Evolutionary conservation across 2,113 vertebrate genomes (phyloP), one percentile per base, ranked within the genome.

Genomic region (Cyrtonyx montezumae): DNA sequence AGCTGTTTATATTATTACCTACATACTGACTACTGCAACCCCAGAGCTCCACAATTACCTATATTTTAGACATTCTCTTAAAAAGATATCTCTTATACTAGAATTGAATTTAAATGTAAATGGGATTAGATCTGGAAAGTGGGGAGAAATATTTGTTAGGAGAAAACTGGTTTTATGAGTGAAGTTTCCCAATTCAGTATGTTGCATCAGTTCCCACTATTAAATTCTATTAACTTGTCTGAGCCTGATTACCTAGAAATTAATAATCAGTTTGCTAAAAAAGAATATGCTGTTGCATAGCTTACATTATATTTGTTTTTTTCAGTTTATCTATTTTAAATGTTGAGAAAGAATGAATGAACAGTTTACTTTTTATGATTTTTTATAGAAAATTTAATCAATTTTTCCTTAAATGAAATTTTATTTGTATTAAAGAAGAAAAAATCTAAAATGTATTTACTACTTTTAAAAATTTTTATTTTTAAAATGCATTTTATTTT

Each of bases 401-500:
- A 30, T 42, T 46, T 69, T 53, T 86, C 66, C 16, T 74, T 45
- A 43, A 77, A 40, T 8, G 3, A 80, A 74, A 28, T 4, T 13
- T 1, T 36, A 63, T 43, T 80, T 46, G 73, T 88, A 68, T 48
- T 58, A 58, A 34, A 59, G 26, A 43, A 48, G 71, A 91, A 71
- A 32, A 9, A 3, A n/a, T 21, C 3, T 74, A 45, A 66, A 34
- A 56, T 73, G 65, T 69, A 1, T 28, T 56, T 79, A 2, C 3
- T 42, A 1, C 11, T 40, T 56, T n/a, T 5, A 2, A 4, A 37
- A 37, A 0, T 2, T 21, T 40, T 36, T 48, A 9, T 17, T 81
- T 63, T 62, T 15, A 9, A 21, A 17, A 73, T 15, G 1, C 67
- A 4, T n/a, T 5, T 66, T 48, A 69, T 68, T 32, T 2, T 0